Percentiles rank a stretch among this genome's conserved stretches.
Evolutionary conservation across 2,888 invertebrate species (phyloP).

Genomic region (Megaustenia siamemsis): DNA sequence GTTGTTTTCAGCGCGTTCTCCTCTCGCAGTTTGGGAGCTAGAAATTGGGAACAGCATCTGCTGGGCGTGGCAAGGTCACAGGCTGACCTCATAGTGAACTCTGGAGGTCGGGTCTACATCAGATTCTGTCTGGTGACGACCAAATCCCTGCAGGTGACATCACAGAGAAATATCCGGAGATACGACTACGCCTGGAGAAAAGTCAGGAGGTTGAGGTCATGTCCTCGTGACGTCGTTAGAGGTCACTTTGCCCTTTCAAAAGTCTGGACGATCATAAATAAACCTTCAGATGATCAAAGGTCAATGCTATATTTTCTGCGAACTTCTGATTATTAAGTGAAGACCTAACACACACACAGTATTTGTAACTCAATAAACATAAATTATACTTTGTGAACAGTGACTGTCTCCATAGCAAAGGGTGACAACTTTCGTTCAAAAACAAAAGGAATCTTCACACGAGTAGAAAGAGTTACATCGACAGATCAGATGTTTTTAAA

Average conservation of each 20-base stretch:
- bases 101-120: constrained; percentile 2
- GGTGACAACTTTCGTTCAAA: too few relatives aligned
- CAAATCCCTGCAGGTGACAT: background rate
- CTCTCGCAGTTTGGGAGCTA: background rate
- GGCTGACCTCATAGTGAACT: background rate
- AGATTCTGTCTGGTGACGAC: background rate
- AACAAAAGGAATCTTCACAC: too few relatives aligned
- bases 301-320: too few relatives aligned
- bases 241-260: background rate
- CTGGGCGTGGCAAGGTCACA: background rate
- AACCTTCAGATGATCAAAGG: too few relatives aligned
- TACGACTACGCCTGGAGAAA: constrained; percentile 44
- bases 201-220: background rate
- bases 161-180: background rate
- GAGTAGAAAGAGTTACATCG: too few relatives aligned
- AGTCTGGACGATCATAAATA: too few relatives aligned
- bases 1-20: constrained; percentile 24
- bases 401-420: too few relatives aligned
- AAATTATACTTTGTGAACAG: too few relatives aligned
- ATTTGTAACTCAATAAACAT: too few relatives aligned
- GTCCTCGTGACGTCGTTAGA: background rate
- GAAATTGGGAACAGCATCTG: constrained; percentile 18
- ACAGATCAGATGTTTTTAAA: too few relatives aligned
- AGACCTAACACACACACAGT: too few relatives aligned
- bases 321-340: too few relatives aligned